Conservation (phyloP, 2,888 invertebrate species). For the Drosophila neutralis region DNA sequence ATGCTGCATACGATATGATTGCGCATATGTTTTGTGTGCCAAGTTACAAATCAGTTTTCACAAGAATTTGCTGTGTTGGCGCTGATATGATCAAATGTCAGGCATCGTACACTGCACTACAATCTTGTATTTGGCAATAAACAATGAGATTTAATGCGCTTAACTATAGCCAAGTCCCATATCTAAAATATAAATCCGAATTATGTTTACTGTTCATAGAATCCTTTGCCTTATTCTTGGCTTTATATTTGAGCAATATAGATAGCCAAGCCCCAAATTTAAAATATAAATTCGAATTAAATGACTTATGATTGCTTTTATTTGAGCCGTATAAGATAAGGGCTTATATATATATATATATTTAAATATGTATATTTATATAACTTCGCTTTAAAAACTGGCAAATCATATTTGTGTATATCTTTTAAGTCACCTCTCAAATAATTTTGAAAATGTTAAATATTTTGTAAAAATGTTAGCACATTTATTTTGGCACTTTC, state of each 20-base stretch:
- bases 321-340: neutral
- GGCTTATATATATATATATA: neutral
- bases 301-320: neutral
- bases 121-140: neutral
- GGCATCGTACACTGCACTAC: slow-evolving; percentile 40
- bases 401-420: neutral
- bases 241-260: neutral
- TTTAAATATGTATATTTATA: neutral
- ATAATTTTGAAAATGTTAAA: neutral
- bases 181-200: neutral
- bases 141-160: neutral
- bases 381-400: neutral
- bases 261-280: neutral
- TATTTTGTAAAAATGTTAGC: neutral
- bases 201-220: neutral
- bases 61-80: slow-evolving; percentile 47
- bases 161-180: neutral
- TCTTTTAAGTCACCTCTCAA: neutral
- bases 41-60: slow-evolving; percentile 71
- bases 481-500: neutral
- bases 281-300: neutral
- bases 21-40: slow-evolving; percentile 64
- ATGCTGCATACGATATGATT: slow-evolving; percentile 52
- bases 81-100: slow-evolving; percentile 64
- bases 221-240: neutral